phyloP scores from a whole-genome alignment of 2,113 vertebrate species.

The Phyllostomus hastatus region DNA sequence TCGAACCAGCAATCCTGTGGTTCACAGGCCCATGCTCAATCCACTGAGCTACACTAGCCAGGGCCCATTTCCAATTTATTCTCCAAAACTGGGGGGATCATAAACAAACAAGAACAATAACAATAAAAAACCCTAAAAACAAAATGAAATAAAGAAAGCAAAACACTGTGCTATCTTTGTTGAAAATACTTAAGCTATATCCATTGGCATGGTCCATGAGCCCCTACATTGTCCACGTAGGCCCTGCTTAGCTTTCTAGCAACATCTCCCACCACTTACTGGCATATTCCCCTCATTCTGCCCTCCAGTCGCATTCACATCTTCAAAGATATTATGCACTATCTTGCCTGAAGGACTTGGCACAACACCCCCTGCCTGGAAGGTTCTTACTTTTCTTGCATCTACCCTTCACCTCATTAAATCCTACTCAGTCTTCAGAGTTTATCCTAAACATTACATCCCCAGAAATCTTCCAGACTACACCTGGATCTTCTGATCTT shows the following conservation, averaged over 20 bases:
- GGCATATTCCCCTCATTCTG: not conserved
- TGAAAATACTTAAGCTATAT: not conserved
- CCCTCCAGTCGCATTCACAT: not conserved
- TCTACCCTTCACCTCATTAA: not conserved
- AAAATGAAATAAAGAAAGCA: not conserved
- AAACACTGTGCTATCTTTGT: not conserved
- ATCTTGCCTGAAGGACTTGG: not conserved
- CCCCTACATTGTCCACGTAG: fast-evolving
- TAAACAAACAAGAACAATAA: not conserved
- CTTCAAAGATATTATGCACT: not conserved
- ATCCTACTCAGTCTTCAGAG: not conserved
- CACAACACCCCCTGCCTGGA: not conserved
- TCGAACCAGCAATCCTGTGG: too few relatives aligned
- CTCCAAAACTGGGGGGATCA: not conserved
- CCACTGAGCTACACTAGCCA: too few relatives aligned
- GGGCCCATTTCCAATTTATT: not conserved
- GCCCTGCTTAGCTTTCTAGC: not conserved
- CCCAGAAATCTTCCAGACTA: not conserved
- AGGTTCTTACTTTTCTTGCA: not conserved
- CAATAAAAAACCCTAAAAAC: not conserved
- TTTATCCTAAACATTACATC: not conserved
- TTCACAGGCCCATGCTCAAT: too few relatives aligned
- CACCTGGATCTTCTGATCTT: not conserved
- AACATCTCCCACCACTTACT: not conserved
- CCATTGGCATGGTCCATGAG: not conserved